Evolutionary conservation across 2,888 invertebrate species (phyloP), one percentile per base, ranked within the genome.

Genomic region (Drosophila vallismaia): DNA sequence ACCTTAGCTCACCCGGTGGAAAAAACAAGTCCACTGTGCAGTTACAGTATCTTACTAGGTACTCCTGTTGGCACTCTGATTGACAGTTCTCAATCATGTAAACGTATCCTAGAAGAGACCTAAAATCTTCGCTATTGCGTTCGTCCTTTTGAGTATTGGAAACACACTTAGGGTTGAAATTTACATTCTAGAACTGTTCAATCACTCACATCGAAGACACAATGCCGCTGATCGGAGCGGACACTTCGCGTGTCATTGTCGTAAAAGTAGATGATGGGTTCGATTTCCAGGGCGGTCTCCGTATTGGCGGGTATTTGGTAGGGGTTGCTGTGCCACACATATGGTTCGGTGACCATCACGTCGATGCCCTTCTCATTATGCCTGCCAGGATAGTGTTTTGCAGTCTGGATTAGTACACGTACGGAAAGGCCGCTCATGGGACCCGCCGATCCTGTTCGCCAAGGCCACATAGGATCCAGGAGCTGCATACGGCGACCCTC

Each of bases 21-120:
- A 89, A 92, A 33, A 91, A 76, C 55, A 91, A 75, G 64, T 91
- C 92, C 75, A 92, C 52, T 19, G 90, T 91, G 74, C 92, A 92
- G 75, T 92, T 91, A 60, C 92, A 92, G 66, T 88, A 90, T 33
- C 77, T 76, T 29, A 90, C 68, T 75, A 91, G 77, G 82, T 91
- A 87, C 74, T 89, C 86, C 73, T 91, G 91, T 74, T 91, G 90
- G 73, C 92, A 92, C 74, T 91, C 88, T 24, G 91, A 81, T 57
- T 86, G 74, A 68, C 92, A 92, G 82, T 92, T 92, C 64, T 89
- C 86, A 66, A 85, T 79, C 86, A 91, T 90, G 71, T 92, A 92
- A 46, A 84, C 79, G 62, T 90, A 89, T 28, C 90, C 91, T 6
- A 77, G 72, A 28, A 92, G 70, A 7, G 89, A 87, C 56, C 87